phyloP scores from a whole-genome alignment of 2,113 vertebrate species.

The Gasterosteus aculeatus region DNA sequence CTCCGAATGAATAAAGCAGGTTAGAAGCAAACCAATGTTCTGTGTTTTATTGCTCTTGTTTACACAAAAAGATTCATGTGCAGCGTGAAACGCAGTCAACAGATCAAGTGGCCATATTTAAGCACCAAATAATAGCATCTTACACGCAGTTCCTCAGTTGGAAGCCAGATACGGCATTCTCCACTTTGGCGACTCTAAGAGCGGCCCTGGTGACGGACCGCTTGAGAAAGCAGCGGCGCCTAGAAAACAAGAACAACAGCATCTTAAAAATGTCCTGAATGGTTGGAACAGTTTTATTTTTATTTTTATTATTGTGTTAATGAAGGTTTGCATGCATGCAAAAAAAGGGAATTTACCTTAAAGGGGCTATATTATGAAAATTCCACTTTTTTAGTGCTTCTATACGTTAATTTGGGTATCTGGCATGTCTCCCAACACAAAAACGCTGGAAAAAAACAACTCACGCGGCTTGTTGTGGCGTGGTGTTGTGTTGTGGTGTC shows the following conservation, averaged over 20 bases:
- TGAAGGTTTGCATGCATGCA: background rate
- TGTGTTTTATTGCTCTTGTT: background rate
- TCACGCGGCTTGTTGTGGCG: no score
- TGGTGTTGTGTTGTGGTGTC: no score
- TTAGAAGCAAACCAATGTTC: background rate
- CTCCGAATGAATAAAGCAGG: background rate
- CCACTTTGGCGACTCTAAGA: constrained; percentile 35
- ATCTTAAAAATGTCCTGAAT: background rate
- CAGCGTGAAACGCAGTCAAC: background rate
- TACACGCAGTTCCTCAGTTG: background rate
- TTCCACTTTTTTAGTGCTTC: no score
- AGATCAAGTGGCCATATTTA: background rate
- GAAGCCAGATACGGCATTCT: constrained; percentile 9
- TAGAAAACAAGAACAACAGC: constrained; percentile 28
- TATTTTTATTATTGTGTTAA: background rate
- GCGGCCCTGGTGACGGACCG: constrained; percentile 55
- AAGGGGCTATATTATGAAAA: constrained; percentile 7
- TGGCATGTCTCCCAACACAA: no score
- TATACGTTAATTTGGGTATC: no score
- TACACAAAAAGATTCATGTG: background rate
- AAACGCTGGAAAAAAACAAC: no score
- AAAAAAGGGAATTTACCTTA: background rate
- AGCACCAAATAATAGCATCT: background rate
- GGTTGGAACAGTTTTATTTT: background rate
- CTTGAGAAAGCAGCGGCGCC: constrained; percentile 70